Evolutionary conservation across 2,113 vertebrate genomes (phyloP).

Genomic region (Nannobrachium achirus): DNA sequence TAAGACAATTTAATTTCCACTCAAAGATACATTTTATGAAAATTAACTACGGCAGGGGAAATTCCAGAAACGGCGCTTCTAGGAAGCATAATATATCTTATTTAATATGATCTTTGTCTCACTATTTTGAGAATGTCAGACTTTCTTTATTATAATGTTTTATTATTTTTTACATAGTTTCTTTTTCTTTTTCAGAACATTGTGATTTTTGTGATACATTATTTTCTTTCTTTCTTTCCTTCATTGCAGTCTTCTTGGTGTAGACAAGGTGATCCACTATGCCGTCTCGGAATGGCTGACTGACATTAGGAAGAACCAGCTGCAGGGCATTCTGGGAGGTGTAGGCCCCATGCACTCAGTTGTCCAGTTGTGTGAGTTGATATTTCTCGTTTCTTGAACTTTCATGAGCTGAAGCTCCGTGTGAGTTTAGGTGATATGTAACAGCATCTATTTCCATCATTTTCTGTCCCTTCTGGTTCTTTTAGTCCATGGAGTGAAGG

Average conservation of each 20-base stretch:
- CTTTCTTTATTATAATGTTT: background rate
- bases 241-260: conserved; percentile 83
- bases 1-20: too few relatives aligned
- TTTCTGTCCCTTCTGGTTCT: background rate
- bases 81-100: too few relatives aligned
- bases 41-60: too few relatives aligned
- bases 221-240: conserved; percentile 2
- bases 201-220: background rate
- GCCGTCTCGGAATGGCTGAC: conserved; percentile 91
- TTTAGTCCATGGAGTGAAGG: conserved; percentile 89
- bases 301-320: conserved; percentile 92
- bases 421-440: background rate
- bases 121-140: too few relatives aligned
- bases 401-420: background rate
- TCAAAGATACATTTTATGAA: too few relatives aligned
- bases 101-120: background rate
- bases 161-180: background rate
- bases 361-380: conserved; percentile 90
- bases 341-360: conserved; percentile 94
- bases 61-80: too few relatives aligned
- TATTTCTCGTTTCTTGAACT: background rate
- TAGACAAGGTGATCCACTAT: conserved; percentile 91
- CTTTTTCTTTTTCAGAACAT: too few relatives aligned
- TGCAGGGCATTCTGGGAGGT: conserved; percentile 90
- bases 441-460: background rate